Percentiles rank a stretch among this genome's conserved stretches.
phyloP scores from a whole-genome alignment of 2,797 vertebrate genomes.

The Salmo trutta region DNA sequence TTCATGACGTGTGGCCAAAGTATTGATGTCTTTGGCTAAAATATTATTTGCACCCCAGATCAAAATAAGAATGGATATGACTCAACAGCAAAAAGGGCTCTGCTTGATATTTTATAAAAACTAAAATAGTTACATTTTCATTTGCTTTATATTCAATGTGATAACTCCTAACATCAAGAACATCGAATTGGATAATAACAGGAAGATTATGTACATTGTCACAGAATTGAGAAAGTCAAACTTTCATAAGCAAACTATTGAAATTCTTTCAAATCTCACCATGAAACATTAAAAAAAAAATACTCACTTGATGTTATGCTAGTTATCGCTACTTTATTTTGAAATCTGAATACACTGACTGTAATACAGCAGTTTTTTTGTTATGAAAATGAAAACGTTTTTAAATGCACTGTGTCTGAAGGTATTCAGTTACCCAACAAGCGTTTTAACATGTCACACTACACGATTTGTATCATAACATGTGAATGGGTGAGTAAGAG shows the following conservation, averaged over 20 bases:
- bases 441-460: constrained; percentile 36
- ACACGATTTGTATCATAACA: constrained; percentile 43
- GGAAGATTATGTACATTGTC: neutral
- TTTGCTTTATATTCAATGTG: neutral
- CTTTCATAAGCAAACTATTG: neutral
- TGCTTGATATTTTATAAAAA: neutral
- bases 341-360: constrained; percentile 50
- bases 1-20: neutral
- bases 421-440: constrained; percentile 39
- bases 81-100: neutral
- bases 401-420: constrained; percentile 11
- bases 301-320: neutral
- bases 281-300: neutral
- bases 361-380: constrained; percentile 9
- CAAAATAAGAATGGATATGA: neutral
- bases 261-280: neutral
- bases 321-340: constrained; percentile 68
- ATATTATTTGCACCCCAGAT: neutral
- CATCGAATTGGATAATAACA: neutral
- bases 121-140: neutral
- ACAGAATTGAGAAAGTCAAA: neutral
- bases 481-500: constrained; percentile 11
- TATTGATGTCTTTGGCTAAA: neutral
- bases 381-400: constrained; percentile 3
- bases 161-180: neutral